Base-by-base conservation (phyloP, 92 coral and sea anemone species). In the Scolanthus callimorphus region DNA sequence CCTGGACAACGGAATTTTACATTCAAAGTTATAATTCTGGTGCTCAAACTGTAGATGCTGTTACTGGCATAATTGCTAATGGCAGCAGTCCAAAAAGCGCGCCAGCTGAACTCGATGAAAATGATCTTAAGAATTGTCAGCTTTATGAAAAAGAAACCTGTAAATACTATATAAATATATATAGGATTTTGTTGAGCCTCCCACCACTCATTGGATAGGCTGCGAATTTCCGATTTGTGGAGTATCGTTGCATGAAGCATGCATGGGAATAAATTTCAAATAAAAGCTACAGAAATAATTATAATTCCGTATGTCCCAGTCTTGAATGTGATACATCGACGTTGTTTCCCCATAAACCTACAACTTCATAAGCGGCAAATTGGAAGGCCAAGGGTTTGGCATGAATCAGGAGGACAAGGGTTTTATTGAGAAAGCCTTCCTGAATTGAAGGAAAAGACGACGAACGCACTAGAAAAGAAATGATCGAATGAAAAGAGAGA, bases 231-330 rank as follows among this genome's bases (percentile, higher is more conserved):
- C 68, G n/a, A 43, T 15, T 25, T 62, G 68, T 25, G 26, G 49
- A n/a, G 29, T 39, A 2, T 64, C 46, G 71, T 64, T 41, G 59
- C 71, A 64, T 17, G 71, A 64, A 1, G 17, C 34, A 22, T 50
- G 71, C 19, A 23, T 64, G 1, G n/a, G n/a, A n/a, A n/a, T n/a
- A n/a, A n/a, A n/a, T n/a, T n/a, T n/a, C n/a, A n/a, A n/a, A n/a
- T n/a, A n/a, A n/a, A n/a, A n/a, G n/a, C n/a, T n/a, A n/a, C n/a
- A n/a, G n/a, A n/a, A n/a, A n/a, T n/a, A n/a, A n/a, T n/a, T n/a
- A n/a, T n/a, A n/a, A n/a, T n/a, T n/a, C n/a, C n/a, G n/a, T n/a
- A n/a, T n/a, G n/a, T n/a, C n/a, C n/a, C n/a, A n/a, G n/a, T n/a
- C n/a, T n/a, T n/a, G n/a, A n/a, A n/a, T n/a, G n/a, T n/a, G n/a